Conservation (phyloP, 1,140 invertebrate species). For the Dolichoris vasculosae region DNA sequence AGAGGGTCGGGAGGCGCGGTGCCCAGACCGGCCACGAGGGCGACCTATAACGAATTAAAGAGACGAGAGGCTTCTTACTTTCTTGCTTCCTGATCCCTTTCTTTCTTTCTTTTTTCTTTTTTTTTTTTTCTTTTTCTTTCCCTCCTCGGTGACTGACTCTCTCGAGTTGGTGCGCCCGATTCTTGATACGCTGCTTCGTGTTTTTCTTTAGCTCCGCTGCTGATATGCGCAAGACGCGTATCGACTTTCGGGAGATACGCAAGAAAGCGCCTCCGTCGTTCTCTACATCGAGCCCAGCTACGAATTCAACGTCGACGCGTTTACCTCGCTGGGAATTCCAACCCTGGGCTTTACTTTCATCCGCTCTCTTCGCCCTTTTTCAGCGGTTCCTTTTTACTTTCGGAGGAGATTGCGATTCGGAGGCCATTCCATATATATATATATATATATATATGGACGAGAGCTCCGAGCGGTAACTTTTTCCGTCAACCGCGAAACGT, state of each 20-base stretch:
- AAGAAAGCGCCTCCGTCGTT: neutral
- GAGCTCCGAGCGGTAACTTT: no score
- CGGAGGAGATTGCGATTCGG: no score
- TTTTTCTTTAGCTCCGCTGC: neutral
- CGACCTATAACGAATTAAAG: conserved; percentile 75
- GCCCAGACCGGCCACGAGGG: conserved; percentile 78
- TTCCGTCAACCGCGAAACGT: no score
- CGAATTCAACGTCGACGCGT: neutral
- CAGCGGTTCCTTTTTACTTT: no score
- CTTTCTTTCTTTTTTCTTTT: no score
- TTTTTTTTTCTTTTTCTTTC: no score
- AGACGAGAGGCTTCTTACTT: conserved; percentile 36
- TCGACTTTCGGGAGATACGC: neutral
- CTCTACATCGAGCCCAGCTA: neutral
- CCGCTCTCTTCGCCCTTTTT: no score
- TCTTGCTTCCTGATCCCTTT: neutral
- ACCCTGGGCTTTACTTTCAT: no score
- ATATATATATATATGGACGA: no score
- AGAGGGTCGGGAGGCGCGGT: conserved; percentile 69
- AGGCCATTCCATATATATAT: no score
- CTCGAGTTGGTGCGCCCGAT: neutral
- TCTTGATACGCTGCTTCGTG: neutral
- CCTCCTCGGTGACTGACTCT: no score
- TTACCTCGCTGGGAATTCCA: neutral
- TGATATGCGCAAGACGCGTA: neutral